phyloP scores from a whole-genome alignment of 1,140 invertebrate species.

The Atta colombica region DNA sequence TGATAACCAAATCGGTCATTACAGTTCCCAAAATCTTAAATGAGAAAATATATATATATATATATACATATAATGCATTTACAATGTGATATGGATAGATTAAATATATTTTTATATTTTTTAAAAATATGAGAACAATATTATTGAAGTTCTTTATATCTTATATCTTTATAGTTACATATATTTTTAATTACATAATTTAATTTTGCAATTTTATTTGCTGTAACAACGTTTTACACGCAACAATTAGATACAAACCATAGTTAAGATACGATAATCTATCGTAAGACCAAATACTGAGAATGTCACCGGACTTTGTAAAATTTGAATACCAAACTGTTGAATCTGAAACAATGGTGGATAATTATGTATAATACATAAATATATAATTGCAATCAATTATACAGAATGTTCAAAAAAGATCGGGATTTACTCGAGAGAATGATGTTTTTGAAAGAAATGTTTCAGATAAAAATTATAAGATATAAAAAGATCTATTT shows the following conservation, averaged over 20 bases:
- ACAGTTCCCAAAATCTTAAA: constrained; percentile 57
- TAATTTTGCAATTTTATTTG: neutral
- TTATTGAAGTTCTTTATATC: neutral
- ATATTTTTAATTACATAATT: neutral
- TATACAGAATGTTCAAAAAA: no score
- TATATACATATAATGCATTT: no score
- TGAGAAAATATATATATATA: neutral
- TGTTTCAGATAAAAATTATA: no score
- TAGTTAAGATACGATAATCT: neutral
- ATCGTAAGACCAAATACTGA: constrained; percentile 1
- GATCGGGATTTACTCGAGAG: no score
- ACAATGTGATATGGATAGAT: neutral
- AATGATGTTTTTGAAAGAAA: no score
- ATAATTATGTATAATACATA: neutral
- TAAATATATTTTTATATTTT: neutral
- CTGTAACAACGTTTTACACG: neutral
- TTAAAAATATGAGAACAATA: neutral
- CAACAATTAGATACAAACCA: constrained; percentile 21
- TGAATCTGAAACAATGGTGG: constrained; percentile 21
- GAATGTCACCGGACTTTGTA: constrained; percentile 9
- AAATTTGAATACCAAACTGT: constrained; percentile 63
- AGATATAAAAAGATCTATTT: no score
- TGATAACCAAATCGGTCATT: constrained; percentile 55
- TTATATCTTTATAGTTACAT: neutral
- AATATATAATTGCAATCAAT: neutral